Conservation (phyloP, 2,797 vertebrate genomes). For the Peromyscus aztecus region DNA sequence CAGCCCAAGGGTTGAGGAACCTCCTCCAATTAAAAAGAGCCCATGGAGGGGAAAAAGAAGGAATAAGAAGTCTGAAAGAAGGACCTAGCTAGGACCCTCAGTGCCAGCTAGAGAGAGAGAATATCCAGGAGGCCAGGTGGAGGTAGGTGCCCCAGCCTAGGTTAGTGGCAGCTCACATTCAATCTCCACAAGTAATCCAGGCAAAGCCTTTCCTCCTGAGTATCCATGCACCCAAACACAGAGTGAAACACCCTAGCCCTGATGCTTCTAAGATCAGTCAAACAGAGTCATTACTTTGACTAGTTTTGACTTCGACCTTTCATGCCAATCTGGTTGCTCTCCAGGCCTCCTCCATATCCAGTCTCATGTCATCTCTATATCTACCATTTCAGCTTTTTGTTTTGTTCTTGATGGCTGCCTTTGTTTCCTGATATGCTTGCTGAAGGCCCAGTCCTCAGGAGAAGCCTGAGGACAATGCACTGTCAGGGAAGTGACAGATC, state of each 20-base stretch:
- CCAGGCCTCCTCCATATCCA: not conserved
- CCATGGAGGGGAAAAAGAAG: not conserved
- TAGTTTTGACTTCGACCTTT: not conserved
- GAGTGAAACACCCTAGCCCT: not conserved
- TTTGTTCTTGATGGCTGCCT: not conserved
- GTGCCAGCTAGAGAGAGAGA: not conserved
- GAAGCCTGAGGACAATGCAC: not conserved
- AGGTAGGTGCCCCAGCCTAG: not conserved
- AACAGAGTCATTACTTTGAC: constrained; percentile 5
- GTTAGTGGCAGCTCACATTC: not conserved
- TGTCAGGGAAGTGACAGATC: not conserved
- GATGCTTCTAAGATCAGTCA: not conserved
- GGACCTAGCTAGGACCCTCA: not conserved
- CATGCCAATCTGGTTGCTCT: not conserved
- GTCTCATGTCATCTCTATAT: not conserved
- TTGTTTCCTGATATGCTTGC: not conserved
- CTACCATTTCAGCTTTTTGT: not conserved
- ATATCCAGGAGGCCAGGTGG: not conserved
- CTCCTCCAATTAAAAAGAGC: constrained; percentile 49
- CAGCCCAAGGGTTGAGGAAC: constrained; percentile 26
- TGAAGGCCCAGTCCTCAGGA: not conserved
- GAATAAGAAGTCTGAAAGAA: not conserved
- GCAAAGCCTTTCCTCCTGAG: not conserved
- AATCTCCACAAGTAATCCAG: not conserved
- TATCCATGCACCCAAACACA: not conserved